Evolutionary conservation across 2,888 invertebrate genomes (phyloP).

Genomic region (Agrypnus murinus): DNA sequence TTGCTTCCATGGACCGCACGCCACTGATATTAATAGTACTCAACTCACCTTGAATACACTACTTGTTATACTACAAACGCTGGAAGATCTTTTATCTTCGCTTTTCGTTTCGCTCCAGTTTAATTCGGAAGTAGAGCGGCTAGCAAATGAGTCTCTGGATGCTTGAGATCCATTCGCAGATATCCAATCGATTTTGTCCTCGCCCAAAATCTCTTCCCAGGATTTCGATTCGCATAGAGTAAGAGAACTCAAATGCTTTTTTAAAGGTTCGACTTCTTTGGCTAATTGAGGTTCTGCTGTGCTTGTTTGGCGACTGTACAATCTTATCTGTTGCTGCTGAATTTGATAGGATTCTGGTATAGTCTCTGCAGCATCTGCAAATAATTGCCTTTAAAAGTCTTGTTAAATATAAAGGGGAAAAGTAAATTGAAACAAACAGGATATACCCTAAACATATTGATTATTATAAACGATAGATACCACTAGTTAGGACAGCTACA

Average conservation of each 20-base stretch:
- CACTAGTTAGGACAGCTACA: too few species aligned
- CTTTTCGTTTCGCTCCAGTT: conserved; percentile 59
- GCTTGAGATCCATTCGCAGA: conserved; percentile 60
- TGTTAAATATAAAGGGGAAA: too few species aligned
- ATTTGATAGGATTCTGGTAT: conserved; percentile 43
- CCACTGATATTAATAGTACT: background rate
- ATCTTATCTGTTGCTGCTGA: conserved; percentile 30
- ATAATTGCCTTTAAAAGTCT: background rate
- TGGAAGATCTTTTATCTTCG: conserved; percentile 45
- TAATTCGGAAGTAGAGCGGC: conserved; percentile 62
- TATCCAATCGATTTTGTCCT: conserved; percentile 36
- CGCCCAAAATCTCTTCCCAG: conserved; percentile 67
- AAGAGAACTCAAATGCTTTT: conserved; percentile 73
- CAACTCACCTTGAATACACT: conserved; percentile 62
- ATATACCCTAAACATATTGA: too few species aligned
- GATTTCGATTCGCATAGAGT: conserved; percentile 73
- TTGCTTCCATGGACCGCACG: too few species aligned
- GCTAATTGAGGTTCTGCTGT: conserved; percentile 65
- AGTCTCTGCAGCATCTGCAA: conserved; percentile 65
- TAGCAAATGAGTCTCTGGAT: conserved; percentile 66
- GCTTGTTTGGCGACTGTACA: conserved; percentile 65
- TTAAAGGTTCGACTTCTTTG: conserved; percentile 64
- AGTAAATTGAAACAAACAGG: too few species aligned
- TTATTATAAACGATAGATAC: too few species aligned
- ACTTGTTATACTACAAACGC: conserved; percentile 65